Conservation (phyloP, 2,113 vertebrate species). For the Datnioides undecimradiatus region DNA sequence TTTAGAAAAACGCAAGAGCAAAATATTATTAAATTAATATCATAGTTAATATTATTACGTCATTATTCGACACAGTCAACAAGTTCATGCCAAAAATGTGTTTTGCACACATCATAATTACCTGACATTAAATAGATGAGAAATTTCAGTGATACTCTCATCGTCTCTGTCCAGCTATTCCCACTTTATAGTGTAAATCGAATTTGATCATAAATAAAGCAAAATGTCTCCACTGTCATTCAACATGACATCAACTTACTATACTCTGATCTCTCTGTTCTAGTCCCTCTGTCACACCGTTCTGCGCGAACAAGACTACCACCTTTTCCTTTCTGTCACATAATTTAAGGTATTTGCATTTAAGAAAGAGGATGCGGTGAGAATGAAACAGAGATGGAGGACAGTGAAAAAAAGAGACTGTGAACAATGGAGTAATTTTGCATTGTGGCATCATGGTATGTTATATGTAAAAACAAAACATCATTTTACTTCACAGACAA, state of each 20-base stretch:
- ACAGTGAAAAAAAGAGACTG: not conserved
- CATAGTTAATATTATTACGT: too few relatives aligned
- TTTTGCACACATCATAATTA: constrained; percentile 9
- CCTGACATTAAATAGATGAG: constrained; percentile 41
- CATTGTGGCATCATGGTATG: not conserved
- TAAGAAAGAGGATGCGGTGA: constrained; percentile 2
- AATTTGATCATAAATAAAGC: not conserved
- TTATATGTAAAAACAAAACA: not conserved
- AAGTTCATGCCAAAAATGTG: not conserved
- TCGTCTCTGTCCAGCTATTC: constrained; percentile 5
- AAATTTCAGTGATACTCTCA: constrained; percentile 16
- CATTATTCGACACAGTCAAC: not conserved
- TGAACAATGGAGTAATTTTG: not conserved
- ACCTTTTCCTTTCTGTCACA: not conserved
- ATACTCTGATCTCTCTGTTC: not conserved
- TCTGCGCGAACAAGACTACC: not conserved
- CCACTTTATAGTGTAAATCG: not conserved
- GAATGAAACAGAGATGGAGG: constrained; percentile 1
- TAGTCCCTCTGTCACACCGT: not conserved
- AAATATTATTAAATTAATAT: too few relatives aligned
- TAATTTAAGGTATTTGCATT: constrained; percentile 11
- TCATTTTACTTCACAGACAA: not conserved
- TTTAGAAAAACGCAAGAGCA: too few relatives aligned
- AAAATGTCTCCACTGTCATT: not conserved
- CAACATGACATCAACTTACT: not conserved